phyloP scores from a whole-genome alignment of 2,113 vertebrate species.

The Phalacrocorax aristotelis region DNA sequence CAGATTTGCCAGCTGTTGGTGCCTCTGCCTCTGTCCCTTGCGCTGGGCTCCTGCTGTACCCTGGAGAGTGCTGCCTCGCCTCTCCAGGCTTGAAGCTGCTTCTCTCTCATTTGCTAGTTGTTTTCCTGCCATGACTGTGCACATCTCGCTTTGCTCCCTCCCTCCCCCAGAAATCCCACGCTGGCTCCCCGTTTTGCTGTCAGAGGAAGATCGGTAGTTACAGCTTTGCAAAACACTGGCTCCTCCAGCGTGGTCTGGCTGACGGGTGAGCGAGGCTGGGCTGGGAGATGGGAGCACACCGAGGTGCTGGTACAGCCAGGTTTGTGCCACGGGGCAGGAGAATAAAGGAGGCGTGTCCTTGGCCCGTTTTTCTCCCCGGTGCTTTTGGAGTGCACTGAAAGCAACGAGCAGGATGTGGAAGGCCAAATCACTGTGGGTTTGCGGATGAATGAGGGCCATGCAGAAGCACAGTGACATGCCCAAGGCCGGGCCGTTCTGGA shows the following conservation, averaged over 20 bases:
- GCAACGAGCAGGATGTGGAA: neutral
- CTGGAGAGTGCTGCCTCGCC: neutral
- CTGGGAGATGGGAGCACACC: fast-evolving
- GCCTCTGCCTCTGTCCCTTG: neutral
- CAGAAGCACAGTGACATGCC: neutral
- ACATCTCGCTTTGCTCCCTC: neutral
- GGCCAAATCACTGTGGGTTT: neutral
- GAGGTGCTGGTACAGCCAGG: neutral
- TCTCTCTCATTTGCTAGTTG: neutral
- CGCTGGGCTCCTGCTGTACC: neutral
- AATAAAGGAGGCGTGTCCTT: neutral
- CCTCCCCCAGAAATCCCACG: neutral
- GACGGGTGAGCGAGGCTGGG: neutral
- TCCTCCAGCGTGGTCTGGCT: no score
- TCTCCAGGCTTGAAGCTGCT: neutral
- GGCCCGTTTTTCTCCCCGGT: fast-evolving
- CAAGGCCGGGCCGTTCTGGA: neutral
- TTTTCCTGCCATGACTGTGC: conserved; percentile 12
- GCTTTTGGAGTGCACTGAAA: neutral
- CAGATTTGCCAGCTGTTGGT: neutral
- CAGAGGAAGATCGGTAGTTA: neutral
- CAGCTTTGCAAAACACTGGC: neutral
- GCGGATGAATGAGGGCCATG: neutral
- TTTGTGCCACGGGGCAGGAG: neutral
- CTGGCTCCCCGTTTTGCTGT: neutral